phyloP scores from a whole-genome alignment of 2,113 vertebrate genomes.

The Urocolius indicus region DNA sequence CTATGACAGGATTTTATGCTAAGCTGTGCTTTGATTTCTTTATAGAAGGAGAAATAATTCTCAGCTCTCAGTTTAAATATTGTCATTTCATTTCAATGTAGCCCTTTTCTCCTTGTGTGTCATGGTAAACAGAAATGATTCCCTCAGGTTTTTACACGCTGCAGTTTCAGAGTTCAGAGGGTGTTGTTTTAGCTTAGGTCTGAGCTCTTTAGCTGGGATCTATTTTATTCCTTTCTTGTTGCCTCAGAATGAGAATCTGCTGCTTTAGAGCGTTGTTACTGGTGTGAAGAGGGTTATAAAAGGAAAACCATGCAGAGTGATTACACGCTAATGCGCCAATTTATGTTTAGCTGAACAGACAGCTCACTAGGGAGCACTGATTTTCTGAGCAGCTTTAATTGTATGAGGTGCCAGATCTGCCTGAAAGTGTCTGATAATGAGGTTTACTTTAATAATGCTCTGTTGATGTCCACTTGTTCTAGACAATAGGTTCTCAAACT shows the following conservation, averaged over 20 bases:
- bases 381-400: constrained; percentile 45
- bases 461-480: not conserved
- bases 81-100: not conserved
- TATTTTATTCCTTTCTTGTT: not conserved
- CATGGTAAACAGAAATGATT: not conserved
- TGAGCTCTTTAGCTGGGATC: not conserved
- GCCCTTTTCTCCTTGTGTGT: not conserved
- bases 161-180: not conserved
- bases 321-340: not conserved
- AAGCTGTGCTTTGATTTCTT: not conserved
- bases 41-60: not conserved
- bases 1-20: not conserved
- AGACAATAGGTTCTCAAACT: not conserved
- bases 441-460: not conserved
- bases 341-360: constrained; percentile 38
- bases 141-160: not conserved
- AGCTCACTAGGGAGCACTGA: constrained; percentile 25
- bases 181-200: not conserved
- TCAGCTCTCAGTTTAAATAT: not conserved
- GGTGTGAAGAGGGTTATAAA: constrained; percentile 18
- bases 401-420: not conserved
- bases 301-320: not conserved
- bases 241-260: not conserved
- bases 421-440: constrained; percentile 11
- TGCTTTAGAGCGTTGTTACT: constrained; percentile 21